phyloP scores from a whole-genome alignment of 1,140 invertebrate species.

The Hermetia illucens region DNA sequence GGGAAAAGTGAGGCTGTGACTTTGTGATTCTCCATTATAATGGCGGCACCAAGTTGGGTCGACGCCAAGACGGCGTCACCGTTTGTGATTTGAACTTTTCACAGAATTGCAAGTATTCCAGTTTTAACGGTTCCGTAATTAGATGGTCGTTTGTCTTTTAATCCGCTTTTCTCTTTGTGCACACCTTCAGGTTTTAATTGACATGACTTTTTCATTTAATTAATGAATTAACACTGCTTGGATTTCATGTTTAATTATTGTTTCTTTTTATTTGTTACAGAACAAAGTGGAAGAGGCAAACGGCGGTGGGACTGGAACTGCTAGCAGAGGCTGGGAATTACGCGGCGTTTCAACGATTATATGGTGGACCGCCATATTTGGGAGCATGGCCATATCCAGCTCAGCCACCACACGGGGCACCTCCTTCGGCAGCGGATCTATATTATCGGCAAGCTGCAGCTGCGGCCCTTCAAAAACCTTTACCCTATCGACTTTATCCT shows the following conservation, averaged over 20 bases:
- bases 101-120: too few species aligned
- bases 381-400: conserved; percentile 50
- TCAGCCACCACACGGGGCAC: conserved; percentile 34
- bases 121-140: too few species aligned
- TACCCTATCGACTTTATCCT: conserved; percentile 54
- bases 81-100: too few species aligned
- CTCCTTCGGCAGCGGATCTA: conserved; percentile 53
- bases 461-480: conserved; percentile 64
- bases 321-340: conserved; percentile 94
- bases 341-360: conserved; percentile 87
- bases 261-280: conserved; percentile 42
- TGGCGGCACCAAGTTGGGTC: too few species aligned
- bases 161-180: too few species aligned
- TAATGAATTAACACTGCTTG: conserved; percentile 1
- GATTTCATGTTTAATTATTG: too few species aligned
- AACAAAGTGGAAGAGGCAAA: conserved; percentile 99
- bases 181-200: not conserved
- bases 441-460: conserved; percentile 62
- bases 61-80: not conserved
- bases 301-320: conserved; percentile 89
- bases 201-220: not conserved
- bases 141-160: too few species aligned
- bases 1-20: too few species aligned
- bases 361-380: conserved; percentile 53
- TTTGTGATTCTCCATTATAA: too few species aligned